Evolutionary conservation across 2,113 vertebrate species (phyloP).

Genomic region (Oenanthe melanoleuca): DNA sequence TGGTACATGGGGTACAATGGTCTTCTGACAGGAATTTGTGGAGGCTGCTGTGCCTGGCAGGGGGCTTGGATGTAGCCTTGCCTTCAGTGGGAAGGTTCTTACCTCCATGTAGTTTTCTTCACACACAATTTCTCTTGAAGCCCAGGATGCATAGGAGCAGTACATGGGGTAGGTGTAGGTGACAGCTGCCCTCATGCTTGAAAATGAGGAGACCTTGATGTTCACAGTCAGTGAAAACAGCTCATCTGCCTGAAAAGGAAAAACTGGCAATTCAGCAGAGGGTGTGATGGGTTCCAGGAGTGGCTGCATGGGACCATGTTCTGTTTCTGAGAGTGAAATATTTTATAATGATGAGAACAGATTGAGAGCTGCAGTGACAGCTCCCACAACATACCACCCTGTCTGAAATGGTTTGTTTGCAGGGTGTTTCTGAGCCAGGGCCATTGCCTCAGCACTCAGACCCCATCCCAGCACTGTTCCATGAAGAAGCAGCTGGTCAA

Average conservation of each 20-base stretch:
- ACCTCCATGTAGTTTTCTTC: slow-evolving; percentile 68
- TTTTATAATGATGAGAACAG: neutral
- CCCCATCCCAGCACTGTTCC: neutral
- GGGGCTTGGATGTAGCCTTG: neutral
- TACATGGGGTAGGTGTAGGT: slow-evolving; percentile 33
- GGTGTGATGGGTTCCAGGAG: neutral
- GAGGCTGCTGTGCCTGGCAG: neutral
- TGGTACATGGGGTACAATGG: neutral
- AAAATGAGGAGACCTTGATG: slow-evolving; percentile 46
- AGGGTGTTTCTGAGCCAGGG: neutral
- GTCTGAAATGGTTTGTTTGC: neutral
- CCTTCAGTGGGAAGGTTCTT: neutral
- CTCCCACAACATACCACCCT: neutral
- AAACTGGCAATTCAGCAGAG: neutral
- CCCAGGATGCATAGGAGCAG: slow-evolving; percentile 32
- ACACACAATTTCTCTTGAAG: slow-evolving; percentile 57
- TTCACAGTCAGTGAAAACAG: slow-evolving; percentile 47
- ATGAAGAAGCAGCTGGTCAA: neutral
- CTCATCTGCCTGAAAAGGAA: slow-evolving; percentile 15
- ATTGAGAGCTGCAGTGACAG: neutral
- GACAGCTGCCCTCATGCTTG: slow-evolving; percentile 23
- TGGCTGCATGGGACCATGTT: neutral
- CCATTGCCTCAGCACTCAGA: neutral
- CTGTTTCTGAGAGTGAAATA: neutral
- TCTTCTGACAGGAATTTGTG: neutral